A percentile compares a stretch with the other conserved stretches of the same genome.
These are phyloP conservation scores for Tupaia chinensis DNA, from an alignment of 2,113 vertebrate species.

Conservation along the genomic window DNA sequence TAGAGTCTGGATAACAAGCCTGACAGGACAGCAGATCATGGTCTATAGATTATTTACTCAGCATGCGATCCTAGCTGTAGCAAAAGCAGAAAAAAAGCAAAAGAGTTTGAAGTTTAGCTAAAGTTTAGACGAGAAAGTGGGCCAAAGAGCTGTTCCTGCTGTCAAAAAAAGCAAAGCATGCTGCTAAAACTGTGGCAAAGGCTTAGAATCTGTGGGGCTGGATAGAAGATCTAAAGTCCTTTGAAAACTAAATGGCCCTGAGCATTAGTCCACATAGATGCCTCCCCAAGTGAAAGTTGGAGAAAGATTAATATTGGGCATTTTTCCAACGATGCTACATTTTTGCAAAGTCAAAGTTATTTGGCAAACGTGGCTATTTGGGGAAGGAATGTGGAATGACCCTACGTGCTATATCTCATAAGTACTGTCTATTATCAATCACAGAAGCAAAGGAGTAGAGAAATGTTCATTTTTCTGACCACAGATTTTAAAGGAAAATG, in stretches of 20 bases:
- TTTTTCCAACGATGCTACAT: constrained; percentile 65
- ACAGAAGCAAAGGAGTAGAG: neutral
- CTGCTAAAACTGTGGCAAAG: constrained; percentile 69
- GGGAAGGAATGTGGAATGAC: constrained; percentile 45
- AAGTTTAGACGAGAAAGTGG: constrained; percentile 86
- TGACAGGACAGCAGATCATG: constrained; percentile 84
- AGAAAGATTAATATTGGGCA: constrained; percentile 57
- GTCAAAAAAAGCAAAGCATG: constrained; percentile 78
- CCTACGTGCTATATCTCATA: neutral
- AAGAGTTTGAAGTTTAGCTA: constrained; percentile 83
- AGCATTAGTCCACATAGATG: constrained; percentile 74
- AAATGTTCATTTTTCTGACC: constrained; percentile 35
- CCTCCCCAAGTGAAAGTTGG: constrained; percentile 61
- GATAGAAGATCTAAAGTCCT: constrained; percentile 76
- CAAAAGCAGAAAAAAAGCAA: constrained; percentile 75
- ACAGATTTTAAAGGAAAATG: constrained; percentile 1
- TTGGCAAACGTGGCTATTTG: constrained; percentile 35
- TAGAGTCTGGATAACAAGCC: constrained; percentile 85
- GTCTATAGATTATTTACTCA: constrained; percentile 88
- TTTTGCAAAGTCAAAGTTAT: constrained; percentile 65
- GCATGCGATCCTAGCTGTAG: constrained; percentile 84
- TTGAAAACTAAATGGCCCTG: constrained; percentile 80
- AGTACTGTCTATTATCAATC: constrained; percentile 56
- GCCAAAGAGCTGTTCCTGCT: constrained; percentile 82
- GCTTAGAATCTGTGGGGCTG: constrained; percentile 64